Base-by-base conservation (phyloP, 1,140 invertebrate species). In the Pollicipes pollicipes region DNA sequence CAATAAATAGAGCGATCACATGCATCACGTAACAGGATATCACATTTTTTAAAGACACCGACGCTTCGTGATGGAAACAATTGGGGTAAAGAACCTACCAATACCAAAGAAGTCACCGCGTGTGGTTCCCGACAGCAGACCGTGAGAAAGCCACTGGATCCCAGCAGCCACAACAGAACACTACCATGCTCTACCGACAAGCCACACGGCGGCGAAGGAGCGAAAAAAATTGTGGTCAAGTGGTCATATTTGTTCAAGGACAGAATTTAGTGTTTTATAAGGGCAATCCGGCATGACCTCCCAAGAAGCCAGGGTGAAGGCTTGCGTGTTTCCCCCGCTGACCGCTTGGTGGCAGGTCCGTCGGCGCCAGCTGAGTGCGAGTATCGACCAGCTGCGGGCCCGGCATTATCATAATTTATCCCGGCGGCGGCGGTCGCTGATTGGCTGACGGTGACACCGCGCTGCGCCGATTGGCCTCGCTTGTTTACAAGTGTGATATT, bases 401-500 rank as follows among this genome's bases (percentile, higher is more conserved):
- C 45, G 45, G 45, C 45, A 58, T 58, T 58, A 58, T 24, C 45
- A 58, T 58, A 58, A 58, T 58, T 58, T 58, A 58, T 58, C 45
- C 45, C 13, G 45, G 8, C 45, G 13, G 45, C 45, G 45, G 6
- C 45, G 45, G 10, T 10, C 45, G 45, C 45, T 58, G 45, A 58
- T 58, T 58, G 45, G 45, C 45, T 58, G 45, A 2, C 45, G 45
- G 10, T 2, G 6, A 10, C 45, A 21, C 13, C 45, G 45, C 45
- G 45, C 45, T 10, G 13, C 13, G 13, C 45, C 17, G 13, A 58
- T 58, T 58, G 45, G 45, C 45, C 45, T 58, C 45, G 45, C 45
- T 58, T 58, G 45, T 58, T 58, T 58, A 58, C 45, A 58, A 58
- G 45, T 58, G 45, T 58, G 45, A 58, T 58, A 58, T 58, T 58